Evolutionary conservation across 1,140 invertebrate genomes (phyloP).

Genomic region (Globodera rostochiensis): DNA sequence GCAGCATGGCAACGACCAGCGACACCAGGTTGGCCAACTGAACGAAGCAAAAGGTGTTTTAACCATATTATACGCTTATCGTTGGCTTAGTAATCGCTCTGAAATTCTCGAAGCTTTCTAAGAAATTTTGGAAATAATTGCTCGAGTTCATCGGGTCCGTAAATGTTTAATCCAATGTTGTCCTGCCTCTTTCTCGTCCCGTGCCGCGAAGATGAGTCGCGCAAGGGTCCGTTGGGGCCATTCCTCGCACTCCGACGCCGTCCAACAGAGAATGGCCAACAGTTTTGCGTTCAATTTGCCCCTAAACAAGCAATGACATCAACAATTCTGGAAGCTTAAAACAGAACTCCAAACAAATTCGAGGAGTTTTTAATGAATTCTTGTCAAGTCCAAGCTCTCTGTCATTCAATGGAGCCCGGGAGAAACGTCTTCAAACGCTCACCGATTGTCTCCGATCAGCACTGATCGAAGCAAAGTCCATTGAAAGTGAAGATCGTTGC

Average conservation of each 20-base stretch:
- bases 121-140: not conserved
- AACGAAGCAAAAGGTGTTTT: not conserved
- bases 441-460: not conserved
- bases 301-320: not conserved
- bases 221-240: conserved; percentile 11
- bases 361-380: not conserved
- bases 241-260: conserved; percentile 16
- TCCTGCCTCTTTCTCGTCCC: conserved; percentile 17
- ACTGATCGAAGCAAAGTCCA: conserved; percentile 21
- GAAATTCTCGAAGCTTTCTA: no score
- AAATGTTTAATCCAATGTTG: not conserved
- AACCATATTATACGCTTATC: no score
- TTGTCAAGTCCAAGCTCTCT: not conserved
- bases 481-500: not conserved
- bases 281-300: conserved; percentile 22
- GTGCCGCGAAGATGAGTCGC: conserved; percentile 16
- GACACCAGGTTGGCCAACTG: conserved; percentile 27
- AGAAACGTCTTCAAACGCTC: not conserved
- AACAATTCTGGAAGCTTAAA: not conserved
- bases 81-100: no score
- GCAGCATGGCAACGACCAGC: conserved; percentile 8
- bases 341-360: no score
- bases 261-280: conserved; percentile 22
- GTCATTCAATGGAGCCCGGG: not conserved
- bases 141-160: not conserved